Conservation (phyloP, 2,113 vertebrate genomes). For the Bubo scandiacus region DNA sequence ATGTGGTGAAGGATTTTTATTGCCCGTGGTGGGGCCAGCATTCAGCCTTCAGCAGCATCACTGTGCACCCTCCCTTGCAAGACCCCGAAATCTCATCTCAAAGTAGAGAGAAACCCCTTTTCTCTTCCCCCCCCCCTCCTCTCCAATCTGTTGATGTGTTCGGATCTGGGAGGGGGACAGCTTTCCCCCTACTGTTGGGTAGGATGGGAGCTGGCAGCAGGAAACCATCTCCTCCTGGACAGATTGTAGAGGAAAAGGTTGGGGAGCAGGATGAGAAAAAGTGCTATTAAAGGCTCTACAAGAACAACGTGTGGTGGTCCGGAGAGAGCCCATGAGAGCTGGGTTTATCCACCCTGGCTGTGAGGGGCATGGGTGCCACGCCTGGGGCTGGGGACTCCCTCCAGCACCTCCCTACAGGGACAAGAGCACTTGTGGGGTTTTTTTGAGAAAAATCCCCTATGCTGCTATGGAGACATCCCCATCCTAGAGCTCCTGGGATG, state of each 20-base stretch:
- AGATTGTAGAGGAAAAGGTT: background rate
- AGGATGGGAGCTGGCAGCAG: background rate
- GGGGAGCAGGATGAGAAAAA: background rate
- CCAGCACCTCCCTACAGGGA: background rate
- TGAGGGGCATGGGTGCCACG: fast-evolving
- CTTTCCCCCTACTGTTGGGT: fast-evolving
- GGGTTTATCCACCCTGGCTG: background rate
- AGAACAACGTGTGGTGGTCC: fast-evolving
- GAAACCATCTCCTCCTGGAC: background rate
- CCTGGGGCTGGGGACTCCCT: background rate
- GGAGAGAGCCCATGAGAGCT: background rate
- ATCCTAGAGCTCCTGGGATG: background rate
- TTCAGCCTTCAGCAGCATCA: background rate
- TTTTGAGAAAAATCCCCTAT: background rate
- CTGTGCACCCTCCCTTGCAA: background rate
- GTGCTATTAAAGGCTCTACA: background rate
- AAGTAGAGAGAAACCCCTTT: background rate
- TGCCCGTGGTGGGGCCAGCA: background rate
- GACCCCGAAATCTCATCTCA: background rate
- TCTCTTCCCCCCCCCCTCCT: background rate
- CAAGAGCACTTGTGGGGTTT: background rate
- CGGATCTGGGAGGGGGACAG: fast-evolving
- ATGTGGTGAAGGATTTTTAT: background rate
- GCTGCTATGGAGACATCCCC: background rate
- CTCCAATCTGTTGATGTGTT: background rate